Evolutionary conservation across 2,797 vertebrate genomes (phyloP).

Genomic region (Pogonophryne albipinna): DNA sequence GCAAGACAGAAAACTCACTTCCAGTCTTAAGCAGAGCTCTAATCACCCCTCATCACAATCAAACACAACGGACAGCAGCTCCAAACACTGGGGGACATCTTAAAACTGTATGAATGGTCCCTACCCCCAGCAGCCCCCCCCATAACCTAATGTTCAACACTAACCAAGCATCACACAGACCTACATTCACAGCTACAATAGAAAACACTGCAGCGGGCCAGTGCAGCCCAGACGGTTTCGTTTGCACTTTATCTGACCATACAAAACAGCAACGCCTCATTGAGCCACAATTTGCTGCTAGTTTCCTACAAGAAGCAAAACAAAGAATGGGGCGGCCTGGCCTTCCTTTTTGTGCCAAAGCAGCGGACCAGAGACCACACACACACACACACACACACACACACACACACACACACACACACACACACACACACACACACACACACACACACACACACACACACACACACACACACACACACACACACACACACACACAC

Average conservation of each 20-base stretch:
- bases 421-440: constrained; percentile 43
- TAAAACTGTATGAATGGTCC: constrained; percentile 70
- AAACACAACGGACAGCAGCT: constrained; percentile 67
- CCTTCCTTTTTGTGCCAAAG: constrained; percentile 80
- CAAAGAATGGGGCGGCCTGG: constrained; percentile 78
- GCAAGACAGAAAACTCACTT: constrained; percentile 50
- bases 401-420: constrained; percentile 34
- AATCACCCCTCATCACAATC: constrained; percentile 73
- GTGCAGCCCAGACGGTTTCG: constrained; percentile 73
- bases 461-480: constrained; percentile 42
- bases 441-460: constrained; percentile 45
- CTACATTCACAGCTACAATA: constrained; percentile 75
- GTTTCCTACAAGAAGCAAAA: constrained; percentile 81
- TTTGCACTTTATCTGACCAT: constrained; percentile 79
- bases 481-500: constrained; percentile 36
- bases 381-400: constrained; percentile 39
- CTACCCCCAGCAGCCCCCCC: constrained; percentile 28
- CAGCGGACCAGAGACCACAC: constrained; percentile 76
- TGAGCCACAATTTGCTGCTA: constrained; percentile 82
- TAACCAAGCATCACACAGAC: constrained; percentile 79
- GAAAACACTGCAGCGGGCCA: constrained; percentile 65
- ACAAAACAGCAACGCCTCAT: constrained; percentile 81
- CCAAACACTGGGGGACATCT: constrained; percentile 72
- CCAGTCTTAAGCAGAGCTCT: constrained; percentile 49
- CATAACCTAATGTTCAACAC: constrained; percentile 78